phyloP scores from a whole-genome alignment of 2,888 invertebrate species.

The Harpagoxenus sublaevis region DNA sequence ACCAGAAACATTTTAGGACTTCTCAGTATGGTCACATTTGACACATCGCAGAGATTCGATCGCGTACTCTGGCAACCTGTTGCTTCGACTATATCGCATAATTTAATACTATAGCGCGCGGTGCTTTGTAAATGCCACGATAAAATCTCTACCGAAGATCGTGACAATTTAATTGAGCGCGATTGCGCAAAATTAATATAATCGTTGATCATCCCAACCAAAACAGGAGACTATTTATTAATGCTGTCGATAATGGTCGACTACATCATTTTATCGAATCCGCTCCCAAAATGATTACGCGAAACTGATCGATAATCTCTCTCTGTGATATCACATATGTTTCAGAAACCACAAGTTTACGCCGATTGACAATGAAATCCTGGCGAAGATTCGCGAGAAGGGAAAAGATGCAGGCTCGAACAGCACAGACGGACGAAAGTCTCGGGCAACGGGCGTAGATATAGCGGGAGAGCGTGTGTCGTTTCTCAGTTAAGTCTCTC shows the following conservation, averaged over 20 bases:
- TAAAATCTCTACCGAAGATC: constrained; percentile 3
- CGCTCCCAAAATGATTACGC: neutral
- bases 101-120: constrained; percentile 5
- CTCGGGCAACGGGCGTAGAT: constrained; percentile 64
- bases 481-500: constrained; percentile 83
- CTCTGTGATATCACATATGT: neutral
- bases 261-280: neutral
- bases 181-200: constrained; percentile 22
- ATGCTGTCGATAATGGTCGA: constrained; percentile 8
- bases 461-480: constrained; percentile 73
- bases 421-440: constrained; percentile 43
- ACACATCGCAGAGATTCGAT: neutral
- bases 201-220: neutral
- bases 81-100: constrained; percentile 55
- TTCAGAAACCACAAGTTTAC: constrained; percentile 31
- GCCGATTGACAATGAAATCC: constrained; percentile 68
- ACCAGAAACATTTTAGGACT: neutral
- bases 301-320: neutral
- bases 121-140: constrained; percentile 35
- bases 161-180: constrained; percentile 45
- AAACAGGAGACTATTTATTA: neutral
- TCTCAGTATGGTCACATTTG: neutral
- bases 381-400: constrained; percentile 34
- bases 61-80: constrained; percentile 61
- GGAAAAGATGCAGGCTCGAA: constrained; percentile 40